These are phyloP conservation scores for Pseudobourletiella spinata DNA, from an alignment of 1,140 invertebrate genomes.

Conservation along the genomic window DNA sequence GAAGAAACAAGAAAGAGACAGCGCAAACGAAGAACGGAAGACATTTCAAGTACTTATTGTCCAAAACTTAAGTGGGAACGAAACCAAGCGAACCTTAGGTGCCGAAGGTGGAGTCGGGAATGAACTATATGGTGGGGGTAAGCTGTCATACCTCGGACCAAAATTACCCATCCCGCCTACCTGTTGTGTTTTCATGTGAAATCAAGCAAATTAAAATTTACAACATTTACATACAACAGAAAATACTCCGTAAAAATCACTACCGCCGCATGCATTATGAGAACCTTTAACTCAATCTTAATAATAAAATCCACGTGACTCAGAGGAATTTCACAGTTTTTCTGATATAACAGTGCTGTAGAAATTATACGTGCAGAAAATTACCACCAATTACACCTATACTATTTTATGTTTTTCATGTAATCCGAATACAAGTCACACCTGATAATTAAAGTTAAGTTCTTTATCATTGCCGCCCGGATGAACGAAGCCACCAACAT, in stretches of 20 bases:
- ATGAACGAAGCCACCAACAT: slow-evolving; percentile 6
- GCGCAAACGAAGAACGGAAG: not conserved
- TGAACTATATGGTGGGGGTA: slow-evolving; percentile 14
- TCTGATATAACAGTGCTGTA: not conserved
- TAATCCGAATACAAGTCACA: no score
- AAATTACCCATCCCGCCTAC: slow-evolving; percentile 1
- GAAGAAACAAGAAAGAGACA: not conserved
- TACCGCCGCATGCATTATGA: not conserved
- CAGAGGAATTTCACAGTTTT: not conserved
- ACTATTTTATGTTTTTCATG: no score
- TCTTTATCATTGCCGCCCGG: slow-evolving; percentile 8
- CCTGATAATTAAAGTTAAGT: slow-evolving; percentile 47
- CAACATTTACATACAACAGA: not conserved
- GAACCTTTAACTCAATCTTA: not conserved
- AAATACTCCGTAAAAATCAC: not conserved
- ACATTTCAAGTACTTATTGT: not conserved
- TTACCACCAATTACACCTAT: not conserved
- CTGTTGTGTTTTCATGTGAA: not conserved
- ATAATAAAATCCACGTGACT: not conserved
- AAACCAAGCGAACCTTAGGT: not conserved
- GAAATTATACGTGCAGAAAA: not conserved
- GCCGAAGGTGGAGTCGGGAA: not conserved
- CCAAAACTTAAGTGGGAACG: not conserved
- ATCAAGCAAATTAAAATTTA: not conserved
- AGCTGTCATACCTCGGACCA: slow-evolving; percentile 1